Base-by-base conservation (phyloP, 2,888 invertebrate genomes). In the Mycalesis mineus region DNA sequence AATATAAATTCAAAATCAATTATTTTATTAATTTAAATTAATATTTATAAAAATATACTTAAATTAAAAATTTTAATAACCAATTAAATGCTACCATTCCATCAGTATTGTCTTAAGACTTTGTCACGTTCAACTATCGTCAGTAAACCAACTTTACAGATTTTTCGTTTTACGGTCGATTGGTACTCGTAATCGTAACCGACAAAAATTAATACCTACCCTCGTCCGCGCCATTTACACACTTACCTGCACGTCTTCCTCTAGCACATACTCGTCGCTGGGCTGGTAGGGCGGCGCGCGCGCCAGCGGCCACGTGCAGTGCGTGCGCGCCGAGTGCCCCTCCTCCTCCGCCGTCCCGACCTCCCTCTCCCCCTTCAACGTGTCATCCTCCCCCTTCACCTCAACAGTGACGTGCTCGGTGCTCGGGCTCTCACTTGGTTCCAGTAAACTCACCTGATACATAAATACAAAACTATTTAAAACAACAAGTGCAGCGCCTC, bases 261-360 rank as follows among this genome's bases (percentile, higher is more conserved):
- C 80, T 17, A 80, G 68, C 29, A 73, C 70, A 53, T 68, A 74
- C 1, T 64, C 68, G 31, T 66, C 64, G 15, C 51, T 56, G 29
- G 55, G 58, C 7, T 44, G 56, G 53, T 59, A 65, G 22, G 62
- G 61, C 47, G 54, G 58, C 36, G 62, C 53, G 65, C 62, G 68
- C 56, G 63, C 63, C 57, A 88, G 71, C 61, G 88, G 88, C 90
- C 90, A 90, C 63, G 90, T 82, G 75, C 84, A 85, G 73, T 90
- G 88, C 62, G 90, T 90, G 57, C 90, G 80, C 58, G 90, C 90
- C 55, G 78, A 75, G 57, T 69, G 81, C 41, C 67, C 65, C 61
- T 70, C 77, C 31, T 58, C 47, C 13, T 58, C 44, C 8, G 7
- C 65, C 60, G 70, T 77, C 17, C 57, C 66, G 9, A 22, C 63